phyloP scores from a whole-genome alignment of 2,797 vertebrate species.

The Argyrosomus regius region DNA sequence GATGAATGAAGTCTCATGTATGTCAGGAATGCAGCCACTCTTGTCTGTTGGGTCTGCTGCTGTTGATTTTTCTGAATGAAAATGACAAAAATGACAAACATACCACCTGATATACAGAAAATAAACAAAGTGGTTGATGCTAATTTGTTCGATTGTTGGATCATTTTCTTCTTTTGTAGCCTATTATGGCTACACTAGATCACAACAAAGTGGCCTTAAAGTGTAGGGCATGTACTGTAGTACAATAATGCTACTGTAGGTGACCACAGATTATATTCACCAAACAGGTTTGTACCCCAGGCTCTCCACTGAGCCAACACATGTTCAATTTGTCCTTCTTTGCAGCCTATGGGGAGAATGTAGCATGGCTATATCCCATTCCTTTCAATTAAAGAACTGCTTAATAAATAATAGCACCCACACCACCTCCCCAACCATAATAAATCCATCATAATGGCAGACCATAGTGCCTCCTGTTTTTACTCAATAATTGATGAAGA shows the following conservation, averaged over 20 bases:
- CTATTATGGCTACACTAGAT: neutral
- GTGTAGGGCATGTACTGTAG: neutral
- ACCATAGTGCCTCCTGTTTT: conserved; percentile 67
- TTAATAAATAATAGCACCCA: conserved; percentile 77
- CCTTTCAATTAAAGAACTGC: conserved; percentile 68
- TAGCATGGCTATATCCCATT: neutral
- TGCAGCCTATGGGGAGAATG: conserved; percentile 9
- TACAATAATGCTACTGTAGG: neutral
- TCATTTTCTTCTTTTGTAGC: neutral
- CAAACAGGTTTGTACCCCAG: neutral
- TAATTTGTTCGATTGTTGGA: neutral
- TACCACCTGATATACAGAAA: neutral
- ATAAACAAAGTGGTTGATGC: neutral
- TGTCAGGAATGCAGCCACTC: neutral
- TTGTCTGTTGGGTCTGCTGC: neutral
- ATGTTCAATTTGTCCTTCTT: conserved; percentile 12
- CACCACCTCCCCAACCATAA: conserved; percentile 43
- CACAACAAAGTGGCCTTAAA: neutral
- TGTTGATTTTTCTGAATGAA: neutral
- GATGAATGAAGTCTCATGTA: neutral
- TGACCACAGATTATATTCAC: neutral
- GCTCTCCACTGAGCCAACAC: conserved; percentile 25
- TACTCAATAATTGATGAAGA: conserved; percentile 83
- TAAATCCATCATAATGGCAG: conserved; percentile 77
- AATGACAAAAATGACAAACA: neutral